Evolutionary conservation across 1,140 invertebrate species (phyloP), one percentile per base, ranked within the genome.

Genomic region (Orussus abietinus): DNA sequence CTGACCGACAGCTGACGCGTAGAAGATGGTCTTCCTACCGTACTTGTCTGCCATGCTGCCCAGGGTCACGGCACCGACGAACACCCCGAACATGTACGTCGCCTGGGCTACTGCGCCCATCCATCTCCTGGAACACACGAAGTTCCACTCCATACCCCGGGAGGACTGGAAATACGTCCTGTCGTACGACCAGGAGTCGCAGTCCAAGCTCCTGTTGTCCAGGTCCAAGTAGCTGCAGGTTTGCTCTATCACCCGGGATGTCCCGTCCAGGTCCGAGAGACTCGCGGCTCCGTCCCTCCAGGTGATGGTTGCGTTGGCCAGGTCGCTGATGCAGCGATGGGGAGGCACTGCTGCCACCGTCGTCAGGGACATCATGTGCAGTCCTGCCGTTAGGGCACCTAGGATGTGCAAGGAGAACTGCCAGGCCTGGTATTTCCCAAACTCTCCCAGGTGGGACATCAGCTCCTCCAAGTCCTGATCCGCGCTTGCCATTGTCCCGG

Each of bases 31-130:
- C 61, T 92, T 92, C 5, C 90, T 76, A 0, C 90, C 90, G 49
- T 84, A 83, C 74, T 86, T 91, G 59, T 96, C 93, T 0, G 92
- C 88, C 52, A 94, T 63, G 11, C 83, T 84, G 5, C 91, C 90
- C n/a, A 95, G 71, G 0, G 83, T 78, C 1, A 95, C 79, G 4
- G 90, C 88, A 3, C 92, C 91, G 4, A 83, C 76, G 33, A 94
- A 88, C 6, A 91, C 87, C n/a, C 92, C 92, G 41, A 91, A 75
- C 89, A 96, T 94, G 62, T 90, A 94, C 5, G 78, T 62, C 1
- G 77, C 86, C 59, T 93, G 89, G 1, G 86, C 83, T 9, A 88
- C 63, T 1, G 90, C 83, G 3, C 85, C 81, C 77, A 85, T 83
- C 86, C 87, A 93, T 42, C 86, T 74, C 38, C 75, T 66, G 35